Percentiles rank a stretch among this genome's conserved stretches.
Evolutionary conservation across 2,888 invertebrate genomes (phyloP).

Genomic region (Dasysyrphus albostriatus): DNA sequence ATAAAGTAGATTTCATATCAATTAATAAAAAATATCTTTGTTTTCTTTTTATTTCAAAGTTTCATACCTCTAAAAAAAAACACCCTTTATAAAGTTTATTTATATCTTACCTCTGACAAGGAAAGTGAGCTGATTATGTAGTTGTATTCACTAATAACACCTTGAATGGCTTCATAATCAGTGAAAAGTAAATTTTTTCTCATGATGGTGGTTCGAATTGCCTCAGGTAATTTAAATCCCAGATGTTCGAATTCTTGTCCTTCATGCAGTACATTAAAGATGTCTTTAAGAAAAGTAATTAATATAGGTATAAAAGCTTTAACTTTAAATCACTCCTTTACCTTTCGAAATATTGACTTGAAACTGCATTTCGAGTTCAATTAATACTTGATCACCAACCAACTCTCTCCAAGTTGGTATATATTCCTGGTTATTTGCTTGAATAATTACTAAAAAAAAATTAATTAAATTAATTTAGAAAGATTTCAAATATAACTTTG

Average conservation of each 20-base stretch:
- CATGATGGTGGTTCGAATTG: constrained; percentile 85
- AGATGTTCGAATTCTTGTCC: constrained; percentile 90
- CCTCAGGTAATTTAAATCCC: constrained; percentile 86
- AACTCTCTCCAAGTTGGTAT: constrained; percentile 88
- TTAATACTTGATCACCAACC: constrained; percentile 87
- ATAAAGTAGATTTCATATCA: no score
- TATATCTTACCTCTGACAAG: constrained; percentile 87
- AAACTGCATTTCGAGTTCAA: constrained; percentile 88
- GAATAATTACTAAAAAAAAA: constrained; percentile 79
- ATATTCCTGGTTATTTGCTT: constrained; percentile 79
- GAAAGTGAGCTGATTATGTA: constrained; percentile 87
- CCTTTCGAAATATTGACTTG: constrained; percentile 86
- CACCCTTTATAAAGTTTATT: not conserved
- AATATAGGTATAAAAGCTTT: not conserved
- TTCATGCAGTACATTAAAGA: constrained; percentile 89
- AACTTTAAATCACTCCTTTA: not conserved
- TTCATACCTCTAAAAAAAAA: no score
- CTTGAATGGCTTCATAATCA: constrained; percentile 87
- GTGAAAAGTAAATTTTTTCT: constrained; percentile 85
- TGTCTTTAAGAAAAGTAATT: constrained; percentile 79
- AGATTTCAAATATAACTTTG: no score
- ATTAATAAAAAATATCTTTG: no score
- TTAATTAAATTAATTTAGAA: not conserved
- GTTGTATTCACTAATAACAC: constrained; percentile 88
- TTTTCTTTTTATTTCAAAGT: no score